Conservation (phyloP, 2,797 vertebrate species). For the Tokudaia muenninki region DNA sequence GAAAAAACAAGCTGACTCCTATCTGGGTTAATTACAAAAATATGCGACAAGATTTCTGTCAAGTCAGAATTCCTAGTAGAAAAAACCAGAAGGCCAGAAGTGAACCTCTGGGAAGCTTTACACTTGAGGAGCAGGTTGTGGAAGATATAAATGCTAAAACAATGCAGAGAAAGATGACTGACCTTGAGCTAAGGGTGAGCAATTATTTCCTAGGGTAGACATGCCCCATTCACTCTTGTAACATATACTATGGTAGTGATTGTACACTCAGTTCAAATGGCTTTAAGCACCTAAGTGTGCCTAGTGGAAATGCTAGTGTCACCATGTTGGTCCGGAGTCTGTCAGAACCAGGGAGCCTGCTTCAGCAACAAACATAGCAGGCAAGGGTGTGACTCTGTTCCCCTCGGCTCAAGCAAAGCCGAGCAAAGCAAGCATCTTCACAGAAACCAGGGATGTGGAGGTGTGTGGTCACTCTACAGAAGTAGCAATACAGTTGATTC, state of each 20-base stretch:
- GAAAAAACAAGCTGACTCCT: background rate
- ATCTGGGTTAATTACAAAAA: background rate
- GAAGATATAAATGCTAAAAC: background rate
- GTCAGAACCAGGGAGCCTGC: background rate
- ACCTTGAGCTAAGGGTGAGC: background rate
- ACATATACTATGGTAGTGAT: background rate
- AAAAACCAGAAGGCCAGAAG: background rate
- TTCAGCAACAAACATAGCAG: background rate
- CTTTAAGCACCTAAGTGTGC: background rate
- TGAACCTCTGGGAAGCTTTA: background rate
- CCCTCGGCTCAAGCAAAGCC: background rate
- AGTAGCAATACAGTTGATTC: too few relatives aligned
- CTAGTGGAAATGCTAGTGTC: background rate
- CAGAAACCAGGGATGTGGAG: background rate
- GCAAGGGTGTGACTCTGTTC: background rate
- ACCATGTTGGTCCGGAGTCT: background rate
- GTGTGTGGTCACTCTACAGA: too few relatives aligned
- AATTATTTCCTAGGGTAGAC: background rate
- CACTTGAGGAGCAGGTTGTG: background rate
- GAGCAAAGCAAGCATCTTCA: too few relatives aligned
- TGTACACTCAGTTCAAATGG: too few relatives aligned
- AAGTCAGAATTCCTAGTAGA: background rate
- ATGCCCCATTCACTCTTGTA: background rate
- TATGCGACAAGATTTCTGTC: background rate
- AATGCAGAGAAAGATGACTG: background rate